Evolutionary conservation across 2,888 invertebrate species (phyloP).

Genomic region (Metellina segmentata): DNA sequence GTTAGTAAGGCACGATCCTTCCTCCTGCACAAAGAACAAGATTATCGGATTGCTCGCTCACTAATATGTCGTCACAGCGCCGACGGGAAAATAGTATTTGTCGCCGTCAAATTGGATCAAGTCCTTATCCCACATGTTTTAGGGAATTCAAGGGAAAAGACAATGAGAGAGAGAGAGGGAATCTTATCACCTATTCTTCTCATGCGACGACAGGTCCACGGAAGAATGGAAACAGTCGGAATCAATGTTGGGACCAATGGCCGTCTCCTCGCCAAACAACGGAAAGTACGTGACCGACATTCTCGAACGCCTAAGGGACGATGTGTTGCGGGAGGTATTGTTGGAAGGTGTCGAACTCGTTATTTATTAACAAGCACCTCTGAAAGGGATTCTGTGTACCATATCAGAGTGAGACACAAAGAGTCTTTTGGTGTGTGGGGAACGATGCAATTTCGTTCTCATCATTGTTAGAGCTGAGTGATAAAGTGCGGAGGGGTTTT

Average conservation of each 20-base stretch:
- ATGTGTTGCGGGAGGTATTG: background rate
- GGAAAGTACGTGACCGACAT: constrained; percentile 34
- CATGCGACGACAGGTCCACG: background rate
- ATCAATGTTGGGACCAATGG: constrained; percentile 45
- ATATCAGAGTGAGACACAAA: background rate
- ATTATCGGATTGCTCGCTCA: background rate
- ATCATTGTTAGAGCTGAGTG: too few species aligned
- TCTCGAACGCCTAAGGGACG: background rate
- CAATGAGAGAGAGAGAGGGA: constrained; percentile 15
- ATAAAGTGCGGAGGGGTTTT: too few species aligned
- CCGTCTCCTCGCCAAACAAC: background rate
- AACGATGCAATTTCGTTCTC: too few species aligned
- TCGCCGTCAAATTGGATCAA: background rate
- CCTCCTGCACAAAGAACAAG: too few species aligned
- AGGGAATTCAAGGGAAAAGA: background rate
- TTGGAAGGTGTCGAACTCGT: background rate
- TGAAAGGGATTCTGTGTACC: background rate
- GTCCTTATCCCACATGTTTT: background rate
- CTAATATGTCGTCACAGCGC: background rate
- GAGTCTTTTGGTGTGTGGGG: background rate
- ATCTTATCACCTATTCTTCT: constrained; percentile 23
- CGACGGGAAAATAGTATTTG: background rate
- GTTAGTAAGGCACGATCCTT: too few species aligned
- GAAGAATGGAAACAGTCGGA: constrained; percentile 15
- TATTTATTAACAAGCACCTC: background rate